Conservation (phyloP, 2,797 vertebrate species). For the Myripristis murdjan region DNA sequence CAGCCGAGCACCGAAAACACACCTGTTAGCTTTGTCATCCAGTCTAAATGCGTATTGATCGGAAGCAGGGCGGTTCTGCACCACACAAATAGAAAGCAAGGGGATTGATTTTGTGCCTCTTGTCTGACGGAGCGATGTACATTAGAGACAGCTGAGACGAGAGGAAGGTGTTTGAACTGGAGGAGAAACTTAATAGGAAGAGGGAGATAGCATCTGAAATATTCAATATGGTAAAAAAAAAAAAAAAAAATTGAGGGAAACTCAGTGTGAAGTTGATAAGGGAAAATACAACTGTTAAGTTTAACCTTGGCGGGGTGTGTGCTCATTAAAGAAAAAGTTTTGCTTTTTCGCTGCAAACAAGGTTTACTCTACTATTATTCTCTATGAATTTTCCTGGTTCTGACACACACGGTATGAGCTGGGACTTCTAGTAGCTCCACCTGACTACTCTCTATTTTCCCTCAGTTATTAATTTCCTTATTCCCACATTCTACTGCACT, state of each 20-base stretch:
- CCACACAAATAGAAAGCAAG: constrained; percentile 66
- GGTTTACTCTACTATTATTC: not conserved
- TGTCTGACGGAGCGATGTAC: constrained; percentile 62
- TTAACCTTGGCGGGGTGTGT: not conserved
- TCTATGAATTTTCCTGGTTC: not conserved
- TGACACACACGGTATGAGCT: not conserved
- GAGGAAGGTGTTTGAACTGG: constrained; percentile 37
- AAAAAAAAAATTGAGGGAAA: not conserved
- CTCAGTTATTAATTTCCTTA: not conserved
- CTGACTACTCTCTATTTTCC: not conserved
- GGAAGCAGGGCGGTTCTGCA: constrained; percentile 39
- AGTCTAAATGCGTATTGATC: constrained; percentile 68
- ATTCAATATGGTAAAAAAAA: constrained; percentile 14
- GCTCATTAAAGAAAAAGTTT: constrained; percentile 10
- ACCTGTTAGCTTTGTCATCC: constrained; percentile 64
- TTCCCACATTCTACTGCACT: too few species aligned
- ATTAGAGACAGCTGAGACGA: constrained; percentile 68
- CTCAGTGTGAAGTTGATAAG: not conserved
- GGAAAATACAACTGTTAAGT: constrained; percentile 20
- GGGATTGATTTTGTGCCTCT: constrained; percentile 76
- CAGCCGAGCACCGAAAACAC: constrained; percentile 29
- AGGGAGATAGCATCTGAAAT: constrained; percentile 30
- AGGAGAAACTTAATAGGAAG: constrained; percentile 39
- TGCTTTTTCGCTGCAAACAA: not conserved
- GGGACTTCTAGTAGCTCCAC: not conserved